Conservation (phyloP, 2,797 vertebrate species). For the Sebastes trivittatus region DNA sequence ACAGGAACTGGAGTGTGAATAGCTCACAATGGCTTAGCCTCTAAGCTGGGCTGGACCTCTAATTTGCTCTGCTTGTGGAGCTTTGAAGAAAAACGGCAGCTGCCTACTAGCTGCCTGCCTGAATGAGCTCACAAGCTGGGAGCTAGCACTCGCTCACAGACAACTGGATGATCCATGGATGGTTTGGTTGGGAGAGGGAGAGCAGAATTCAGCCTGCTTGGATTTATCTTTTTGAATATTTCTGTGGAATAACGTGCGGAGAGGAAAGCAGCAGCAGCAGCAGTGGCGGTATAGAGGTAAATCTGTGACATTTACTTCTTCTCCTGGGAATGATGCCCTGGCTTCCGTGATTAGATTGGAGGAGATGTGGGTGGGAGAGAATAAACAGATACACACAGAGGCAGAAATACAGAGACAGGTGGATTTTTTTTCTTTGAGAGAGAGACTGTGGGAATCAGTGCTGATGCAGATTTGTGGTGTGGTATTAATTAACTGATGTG, state of each 20-base stretch:
- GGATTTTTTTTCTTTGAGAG: constrained; percentile 12
- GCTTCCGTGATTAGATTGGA: constrained; percentile 75
- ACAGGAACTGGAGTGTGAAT: constrained; percentile 84
- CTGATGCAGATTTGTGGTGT: constrained; percentile 48
- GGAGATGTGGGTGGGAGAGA: constrained; percentile 66
- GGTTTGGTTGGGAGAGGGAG: constrained; percentile 42
- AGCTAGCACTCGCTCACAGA: constrained; percentile 79
- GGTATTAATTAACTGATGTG: constrained; percentile 60
- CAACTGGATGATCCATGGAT: constrained; percentile 82
- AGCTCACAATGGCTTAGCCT: constrained; percentile 86
- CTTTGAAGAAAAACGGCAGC: constrained; percentile 89
- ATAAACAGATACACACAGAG: constrained; percentile 51
- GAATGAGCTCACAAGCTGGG: constrained; percentile 64
- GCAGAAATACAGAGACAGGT: constrained; percentile 64
- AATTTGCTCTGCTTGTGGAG: constrained; percentile 86
- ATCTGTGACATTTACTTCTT: constrained; percentile 74
- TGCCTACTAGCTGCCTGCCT: constrained; percentile 79
- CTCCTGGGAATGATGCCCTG: constrained; percentile 67
- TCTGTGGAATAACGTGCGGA: constrained; percentile 61
- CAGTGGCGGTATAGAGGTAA: constrained; percentile 69
- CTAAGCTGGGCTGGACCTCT: constrained; percentile 85
- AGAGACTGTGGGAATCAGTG: constrained; percentile 40
- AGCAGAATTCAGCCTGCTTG: constrained; percentile 52
- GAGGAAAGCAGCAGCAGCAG: constrained; percentile 22
- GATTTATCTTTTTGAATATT: constrained; percentile 68